These are phyloP conservation scores for Apamea anceps DNA, from an alignment of 2,888 invertebrate species.

Conservation along the genomic window DNA sequence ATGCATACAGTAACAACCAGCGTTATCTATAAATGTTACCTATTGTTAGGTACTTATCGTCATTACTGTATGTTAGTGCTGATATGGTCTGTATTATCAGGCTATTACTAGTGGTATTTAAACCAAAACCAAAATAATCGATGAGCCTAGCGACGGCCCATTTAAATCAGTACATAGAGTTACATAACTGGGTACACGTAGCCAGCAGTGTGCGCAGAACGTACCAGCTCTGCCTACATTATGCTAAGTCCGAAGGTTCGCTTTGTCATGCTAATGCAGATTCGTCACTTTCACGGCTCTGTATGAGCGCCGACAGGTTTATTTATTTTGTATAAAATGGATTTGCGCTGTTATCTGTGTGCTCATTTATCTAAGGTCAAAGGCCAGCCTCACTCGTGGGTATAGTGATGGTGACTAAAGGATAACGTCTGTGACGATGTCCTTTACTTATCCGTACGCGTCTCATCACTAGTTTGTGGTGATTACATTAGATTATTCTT, in stretches of 20 bases:
- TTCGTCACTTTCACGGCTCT: slow-evolving; percentile 46
- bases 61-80: not conserved
- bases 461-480: not conserved
- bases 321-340: slow-evolving; percentile 59
- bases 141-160: not conserved
- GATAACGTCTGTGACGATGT: not conserved
- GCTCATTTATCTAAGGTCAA: slow-evolving; percentile 19
- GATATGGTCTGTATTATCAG: not conserved
- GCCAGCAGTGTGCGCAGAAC: not conserved
- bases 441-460: not conserved
- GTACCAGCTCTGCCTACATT: slow-evolving; percentile 45
- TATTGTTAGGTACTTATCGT: not conserved
- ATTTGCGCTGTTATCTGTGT: slow-evolving; percentile 33
- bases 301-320: slow-evolving; percentile 42
- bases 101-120: not conserved
- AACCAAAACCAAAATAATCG: not conserved
- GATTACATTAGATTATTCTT: not conserved
- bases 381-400: not conserved
- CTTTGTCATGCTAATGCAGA: slow-evolving; percentile 60
- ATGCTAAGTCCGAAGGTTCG: slow-evolving; percentile 44
- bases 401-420: not conserved
- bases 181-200: slow-evolving; percentile 11
- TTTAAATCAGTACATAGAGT: slow-evolving; percentile 11
- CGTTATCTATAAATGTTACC: not conserved
- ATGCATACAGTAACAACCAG: not conserved